Evolutionary conservation across 2,888 invertebrate genomes (phyloP).

Genomic region (Miltochrista miniata): DNA sequence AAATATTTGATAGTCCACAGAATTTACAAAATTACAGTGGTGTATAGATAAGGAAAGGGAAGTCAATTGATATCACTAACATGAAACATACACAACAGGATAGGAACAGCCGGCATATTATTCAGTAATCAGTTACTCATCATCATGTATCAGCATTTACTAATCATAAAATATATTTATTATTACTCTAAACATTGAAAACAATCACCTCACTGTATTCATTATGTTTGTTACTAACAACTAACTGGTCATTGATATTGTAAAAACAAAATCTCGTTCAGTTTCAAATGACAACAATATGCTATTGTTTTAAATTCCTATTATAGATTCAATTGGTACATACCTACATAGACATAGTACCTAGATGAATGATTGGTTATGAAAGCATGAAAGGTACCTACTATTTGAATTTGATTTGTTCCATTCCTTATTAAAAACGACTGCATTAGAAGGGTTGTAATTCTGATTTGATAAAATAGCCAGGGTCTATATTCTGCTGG

Average conservation of each 20-base stretch:
- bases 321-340: background rate
- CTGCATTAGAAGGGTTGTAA: too few relatives aligned
- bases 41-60: slow-evolving; percentile 14
- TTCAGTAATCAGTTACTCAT: too few relatives aligned
- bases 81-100: too few relatives aligned
- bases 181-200: slow-evolving; percentile 23
- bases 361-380: too few relatives aligned
- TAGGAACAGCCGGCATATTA: slow-evolving; percentile 29
- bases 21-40: too few relatives aligned
- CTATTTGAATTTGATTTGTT: too few relatives aligned
- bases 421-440: too few relatives aligned
- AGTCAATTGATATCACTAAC: slow-evolving; percentile 15
- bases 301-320: slow-evolving; percentile 9
- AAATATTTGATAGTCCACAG: too few relatives aligned
- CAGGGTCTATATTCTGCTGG: too few relatives aligned
- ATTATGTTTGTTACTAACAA: slow-evolving; percentile 25
- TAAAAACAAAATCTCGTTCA: slow-evolving; percentile 24
- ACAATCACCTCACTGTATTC: slow-evolving; percentile 23
- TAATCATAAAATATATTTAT: slow-evolving; percentile 27
- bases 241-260: slow-evolving; percentile 23
- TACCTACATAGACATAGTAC: background rate
- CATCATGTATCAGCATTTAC: background rate
- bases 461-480: too few relatives aligned
- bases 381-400: too few relatives aligned
- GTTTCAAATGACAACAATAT: slow-evolving; percentile 10